Evolutionary conservation across 1,140 invertebrate species (phyloP).

Genomic region (Amphibalanus amphitrite): DNA sequence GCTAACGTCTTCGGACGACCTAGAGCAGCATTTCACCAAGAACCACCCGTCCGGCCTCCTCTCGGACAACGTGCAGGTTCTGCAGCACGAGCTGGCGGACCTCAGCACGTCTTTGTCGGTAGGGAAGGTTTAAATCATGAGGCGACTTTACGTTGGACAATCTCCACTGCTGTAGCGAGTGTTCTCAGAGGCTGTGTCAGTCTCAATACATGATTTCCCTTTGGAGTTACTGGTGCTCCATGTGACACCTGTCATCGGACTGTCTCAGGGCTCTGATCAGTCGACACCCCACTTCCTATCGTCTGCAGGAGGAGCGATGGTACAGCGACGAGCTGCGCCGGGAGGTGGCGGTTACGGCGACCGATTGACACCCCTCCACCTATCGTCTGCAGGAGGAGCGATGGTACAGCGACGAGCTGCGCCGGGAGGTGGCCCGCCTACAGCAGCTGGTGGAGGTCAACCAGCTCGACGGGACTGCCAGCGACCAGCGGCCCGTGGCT

Average conservation of each 20-base stretch:
- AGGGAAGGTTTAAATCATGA: too few relatives aligned
- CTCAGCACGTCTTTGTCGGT: slow-evolving; percentile 19
- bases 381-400: slow-evolving; percentile 20
- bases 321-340: slow-evolving; percentile 23
- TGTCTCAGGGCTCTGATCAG: too few relatives aligned
- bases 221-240: too few relatives aligned
- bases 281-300: too few relatives aligned
- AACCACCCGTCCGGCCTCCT: slow-evolving; percentile 11
- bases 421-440: slow-evolving; percentile 22
- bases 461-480: background rate
- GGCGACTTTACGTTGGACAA: too few relatives aligned
- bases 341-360: slow-evolving; percentile 23
- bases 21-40: slow-evolving; percentile 17
- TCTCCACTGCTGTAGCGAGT: too few relatives aligned
- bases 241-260: too few relatives aligned
- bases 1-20: slow-evolving; percentile 15
- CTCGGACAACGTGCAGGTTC: slow-evolving; percentile 17
- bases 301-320: slow-evolving; percentile 20
- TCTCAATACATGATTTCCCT: too few relatives aligned
- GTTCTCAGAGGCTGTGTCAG: too few relatives aligned
- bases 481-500: slow-evolving; percentile 14
- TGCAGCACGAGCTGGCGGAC: slow-evolving; percentile 23
- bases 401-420: slow-evolving; percentile 23
- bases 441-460: slow-evolving; percentile 9
- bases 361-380: too few relatives aligned